Evolutionary conservation across 1,140 invertebrate genomes (phyloP), one percentile per base, ranked within the genome.

Genomic region (Chrysomallon squamiferum): DNA sequence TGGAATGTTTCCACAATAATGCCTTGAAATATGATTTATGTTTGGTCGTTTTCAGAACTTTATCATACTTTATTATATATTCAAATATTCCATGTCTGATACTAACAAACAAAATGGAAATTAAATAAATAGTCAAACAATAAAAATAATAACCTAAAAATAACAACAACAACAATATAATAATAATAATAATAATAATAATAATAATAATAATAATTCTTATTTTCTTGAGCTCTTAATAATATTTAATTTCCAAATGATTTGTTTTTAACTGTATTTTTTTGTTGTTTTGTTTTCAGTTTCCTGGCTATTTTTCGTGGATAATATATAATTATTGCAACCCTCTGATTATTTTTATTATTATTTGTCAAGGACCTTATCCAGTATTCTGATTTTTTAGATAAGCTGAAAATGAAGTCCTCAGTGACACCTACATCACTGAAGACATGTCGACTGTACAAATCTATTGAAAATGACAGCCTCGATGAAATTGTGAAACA

Each of bases 401-500:
- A 9, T 43, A n/a, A 43, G 41, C n/a, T 9, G 41, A n/a, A n/a
- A 11, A 43, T 43, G 9, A 9, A 43, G n/a, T 43, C 9, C 25
- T 27, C 52, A 9, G 20, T 32, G 54, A 25, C 30, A 29, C 27
- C 15, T 13, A 54, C 27, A 13, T n/a, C n/a, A 5, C n/a, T n/a
- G n/a, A n/a, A n/a, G n/a, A n/a, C 72, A 33, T 67, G 69, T 18
- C 75, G 73, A 54, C 47, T 77, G 59, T 77, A 70, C 57, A 73
- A 75, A 59, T 71, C 69, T 13, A 72, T 77, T 2, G 45, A 66
- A 15, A 68, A 61, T 30, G 75, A 73, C 4, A 66, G 59, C 15
- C 67, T 71, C 2, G 71, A 75, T 32, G 58, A 66, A 15, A 72
- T 77, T 2, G 63, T 77, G 54, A 68, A 66, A 49, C 57, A 65